Conservation (phyloP, 2,113 vertebrate species). For the Misgurnus mizolepis region DNA sequence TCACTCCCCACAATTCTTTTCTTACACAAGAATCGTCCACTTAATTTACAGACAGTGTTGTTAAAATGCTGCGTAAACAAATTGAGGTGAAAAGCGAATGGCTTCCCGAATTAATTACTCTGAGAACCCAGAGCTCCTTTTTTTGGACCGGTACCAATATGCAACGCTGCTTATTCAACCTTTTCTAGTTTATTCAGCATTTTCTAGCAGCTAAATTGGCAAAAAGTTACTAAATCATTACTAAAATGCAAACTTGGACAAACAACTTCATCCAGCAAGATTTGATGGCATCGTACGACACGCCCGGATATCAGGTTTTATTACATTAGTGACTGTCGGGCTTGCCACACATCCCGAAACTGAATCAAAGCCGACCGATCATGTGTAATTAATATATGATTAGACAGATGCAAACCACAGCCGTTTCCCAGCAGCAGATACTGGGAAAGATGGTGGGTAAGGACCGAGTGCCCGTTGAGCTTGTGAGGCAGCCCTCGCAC, state of each 20-base stretch:
- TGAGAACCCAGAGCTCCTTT: slow-evolving; percentile 2
- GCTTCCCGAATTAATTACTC: slow-evolving; percentile 38
- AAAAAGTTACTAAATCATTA: slow-evolving; percentile 24
- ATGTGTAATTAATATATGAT: slow-evolving; percentile 61
- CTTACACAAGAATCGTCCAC: background rate
- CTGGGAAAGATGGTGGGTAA: background rate
- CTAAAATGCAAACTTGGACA: slow-evolving; percentile 5
- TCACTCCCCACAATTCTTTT: background rate
- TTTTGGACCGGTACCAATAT: slow-evolving; percentile 17
- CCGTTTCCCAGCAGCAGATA: slow-evolving; percentile 33
- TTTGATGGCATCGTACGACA: slow-evolving; percentile 30
- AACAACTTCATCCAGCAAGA: slow-evolving; percentile 10
- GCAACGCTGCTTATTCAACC: slow-evolving; percentile 15
- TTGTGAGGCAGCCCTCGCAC: background rate
- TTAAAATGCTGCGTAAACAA: slow-evolving; percentile 36
- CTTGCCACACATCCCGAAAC: slow-evolving; percentile 50
- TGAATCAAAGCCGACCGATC: slow-evolving; percentile 52
- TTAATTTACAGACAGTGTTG: slow-evolving; percentile 1
- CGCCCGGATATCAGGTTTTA: slow-evolving; percentile 37
- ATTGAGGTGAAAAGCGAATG: slow-evolving; percentile 29
- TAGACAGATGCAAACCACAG: slow-evolving; percentile 58
- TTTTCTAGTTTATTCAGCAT: slow-evolving; percentile 41
- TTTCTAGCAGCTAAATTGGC: slow-evolving; percentile 22
- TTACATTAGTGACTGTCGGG: slow-evolving; percentile 37
- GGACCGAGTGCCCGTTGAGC: background rate